phyloP scores from a whole-genome alignment of 2,797 vertebrate genomes.

The Sebastes kiyomatsui region DNA sequence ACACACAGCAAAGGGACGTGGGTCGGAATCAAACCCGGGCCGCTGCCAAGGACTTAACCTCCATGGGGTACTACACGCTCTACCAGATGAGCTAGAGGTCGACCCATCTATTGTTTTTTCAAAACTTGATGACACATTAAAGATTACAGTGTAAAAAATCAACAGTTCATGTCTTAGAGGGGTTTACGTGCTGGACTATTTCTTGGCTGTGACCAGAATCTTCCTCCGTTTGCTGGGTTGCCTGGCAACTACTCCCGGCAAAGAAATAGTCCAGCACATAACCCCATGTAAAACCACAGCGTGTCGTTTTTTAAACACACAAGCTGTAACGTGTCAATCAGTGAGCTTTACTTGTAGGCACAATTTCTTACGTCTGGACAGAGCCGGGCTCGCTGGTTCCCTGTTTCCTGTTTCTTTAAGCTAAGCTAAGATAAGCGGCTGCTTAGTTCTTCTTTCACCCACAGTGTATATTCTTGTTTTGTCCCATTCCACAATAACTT shows the following conservation, averaged over 20 bases:
- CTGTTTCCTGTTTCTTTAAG: neutral
- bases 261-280: neutral
- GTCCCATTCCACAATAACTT: neutral
- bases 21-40: too few species aligned
- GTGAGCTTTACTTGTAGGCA: neutral
- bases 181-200: neutral
- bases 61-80: too few species aligned
- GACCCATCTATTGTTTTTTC: accelerated
- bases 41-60: too few species aligned
- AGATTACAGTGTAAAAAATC: neutral
- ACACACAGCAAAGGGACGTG: too few species aligned
- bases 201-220: neutral
- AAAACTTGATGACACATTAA: neutral
- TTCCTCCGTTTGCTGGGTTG: neutral
- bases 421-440: neutral
- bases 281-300: neutral
- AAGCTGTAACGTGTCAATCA: neutral
- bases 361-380: neutral
- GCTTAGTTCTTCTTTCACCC: neutral
- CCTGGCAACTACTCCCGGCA: neutral
- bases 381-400: neutral
- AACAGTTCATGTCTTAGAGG: neutral
- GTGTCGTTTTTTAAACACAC: neutral
- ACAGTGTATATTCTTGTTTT: neutral
- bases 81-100: too few species aligned